A percentile compares a stretch with the other conserved stretches of the same genome.
Evolutionary conservation across 2,113 vertebrate genomes (phyloP).

Genomic region (Panthera leo): DNA sequence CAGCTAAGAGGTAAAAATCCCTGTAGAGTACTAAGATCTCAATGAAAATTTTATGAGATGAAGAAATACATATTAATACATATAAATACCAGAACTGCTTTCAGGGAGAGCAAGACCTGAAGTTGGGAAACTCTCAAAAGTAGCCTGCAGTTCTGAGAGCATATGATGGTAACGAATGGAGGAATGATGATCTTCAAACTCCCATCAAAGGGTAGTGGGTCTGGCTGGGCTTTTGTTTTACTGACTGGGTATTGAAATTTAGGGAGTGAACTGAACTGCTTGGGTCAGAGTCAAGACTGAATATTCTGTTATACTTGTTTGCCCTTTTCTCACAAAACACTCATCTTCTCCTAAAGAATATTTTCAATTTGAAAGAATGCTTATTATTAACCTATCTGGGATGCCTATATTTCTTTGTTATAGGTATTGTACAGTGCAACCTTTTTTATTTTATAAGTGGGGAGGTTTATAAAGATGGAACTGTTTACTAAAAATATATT

Average conservation of each 20-base stretch:
- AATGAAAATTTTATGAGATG: not conserved
- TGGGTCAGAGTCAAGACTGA: not conserved
- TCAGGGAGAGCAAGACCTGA: not conserved
- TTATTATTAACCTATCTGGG: not conserved
- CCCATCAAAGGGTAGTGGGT: not conserved
- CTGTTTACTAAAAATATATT: not conserved
- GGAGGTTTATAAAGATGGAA: not conserved
- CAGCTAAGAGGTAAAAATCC: not conserved
- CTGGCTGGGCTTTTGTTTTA: not conserved
- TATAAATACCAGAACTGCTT: not conserved
- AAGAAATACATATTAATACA: not conserved
- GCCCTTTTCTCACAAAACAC: not conserved
- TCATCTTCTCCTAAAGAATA: not conserved
- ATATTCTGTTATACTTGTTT: not conserved
- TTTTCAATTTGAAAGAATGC: not conserved
- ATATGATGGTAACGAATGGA: not conserved
- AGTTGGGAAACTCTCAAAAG: not conserved
- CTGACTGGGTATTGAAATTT: not conserved
- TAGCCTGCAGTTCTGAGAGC: not conserved
- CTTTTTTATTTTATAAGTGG: not conserved
- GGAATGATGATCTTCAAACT: not conserved
- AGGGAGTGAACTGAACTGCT: not conserved
- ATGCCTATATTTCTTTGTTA: not conserved
- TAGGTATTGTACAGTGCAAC: not conserved
- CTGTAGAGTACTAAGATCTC: not conserved